Evolutionary conservation across 2,113 vertebrate species (phyloP).

Genomic region (Smithornis capensis): DNA sequence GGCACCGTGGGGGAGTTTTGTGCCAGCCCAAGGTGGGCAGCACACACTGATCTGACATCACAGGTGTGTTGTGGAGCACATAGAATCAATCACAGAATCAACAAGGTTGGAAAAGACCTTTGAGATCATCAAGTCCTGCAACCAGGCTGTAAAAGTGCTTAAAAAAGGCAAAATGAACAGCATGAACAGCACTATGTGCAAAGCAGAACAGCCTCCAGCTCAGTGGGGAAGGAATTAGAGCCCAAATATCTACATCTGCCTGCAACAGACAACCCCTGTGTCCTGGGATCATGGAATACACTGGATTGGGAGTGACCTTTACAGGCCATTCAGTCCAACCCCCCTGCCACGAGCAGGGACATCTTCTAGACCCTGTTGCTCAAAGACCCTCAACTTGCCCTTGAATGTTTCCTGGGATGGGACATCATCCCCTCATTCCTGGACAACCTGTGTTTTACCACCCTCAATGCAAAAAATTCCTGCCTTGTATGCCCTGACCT

Average conservation of each 20-base stretch:
- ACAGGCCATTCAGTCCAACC: background rate
- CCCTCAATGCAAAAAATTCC: fast-evolving
- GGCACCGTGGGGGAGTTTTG: background rate
- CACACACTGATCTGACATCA: background rate
- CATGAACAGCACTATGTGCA: background rate
- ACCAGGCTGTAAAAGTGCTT: background rate
- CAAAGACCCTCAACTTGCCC: background rate
- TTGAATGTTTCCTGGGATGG: background rate
- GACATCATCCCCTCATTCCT: background rate
- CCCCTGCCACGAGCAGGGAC: background rate
- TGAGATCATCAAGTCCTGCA: too few relatives aligned
- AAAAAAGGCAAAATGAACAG: background rate
- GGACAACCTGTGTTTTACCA: background rate
- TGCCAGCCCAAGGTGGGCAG: background rate
- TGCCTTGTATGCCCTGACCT: background rate
- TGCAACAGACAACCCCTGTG: background rate
- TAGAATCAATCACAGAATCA: too few relatives aligned
- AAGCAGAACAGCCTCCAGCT: background rate
- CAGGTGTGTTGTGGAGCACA: background rate
- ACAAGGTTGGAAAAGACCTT: too few relatives aligned
- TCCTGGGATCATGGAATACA: background rate
- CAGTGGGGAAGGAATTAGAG: background rate
- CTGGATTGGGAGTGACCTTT: background rate
- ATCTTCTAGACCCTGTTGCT: background rate
- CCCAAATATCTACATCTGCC: background rate